Evolutionary conservation across 2,797 vertebrate genomes (phyloP), one percentile per base, ranked within the genome.

Genomic region (Oryzias dopingdopingensis): DNA sequence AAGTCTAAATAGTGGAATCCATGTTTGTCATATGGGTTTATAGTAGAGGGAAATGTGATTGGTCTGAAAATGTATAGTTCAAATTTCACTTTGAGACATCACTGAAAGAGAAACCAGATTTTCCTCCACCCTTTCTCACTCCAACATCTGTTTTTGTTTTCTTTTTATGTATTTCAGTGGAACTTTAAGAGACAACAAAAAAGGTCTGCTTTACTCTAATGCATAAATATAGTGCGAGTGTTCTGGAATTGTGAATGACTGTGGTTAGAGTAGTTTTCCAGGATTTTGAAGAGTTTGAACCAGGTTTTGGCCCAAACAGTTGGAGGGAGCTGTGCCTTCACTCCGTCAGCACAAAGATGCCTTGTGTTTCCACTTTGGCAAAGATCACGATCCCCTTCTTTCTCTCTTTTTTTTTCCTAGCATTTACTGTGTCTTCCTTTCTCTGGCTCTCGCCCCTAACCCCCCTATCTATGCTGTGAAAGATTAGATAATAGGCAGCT

Each of bases 401-500:
- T 79, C 60, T 62, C 23, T 54, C 16, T 60, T 41, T 37, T 47
- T 16, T 58, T 51, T 74, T 65, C 62, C 73, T 83, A 71, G 76
- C 79, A 61, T 76, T 72, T 60, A 68, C 76, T 82, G 70, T 78
- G 62, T 80, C 78, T 84, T 71, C 75, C 79, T 74, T 76, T 84
- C 74, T 74, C 61, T 78, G 65, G 58, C 57, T 59, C 58, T 81
- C 59, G 49, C 62, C 82, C 62, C 68, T 58, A 23, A 67, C 72
- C 72, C 75, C 72, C 52, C 52, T 46, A 26, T 71, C 72, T 52
- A n/a, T 78, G 84, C 79, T 70, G 80, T 52, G 74, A 81, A 86
- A 76, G 79, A 85, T 88, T 88, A 88, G 85, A 89, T 91, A 91
- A 90, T 86, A 84, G 86, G 81, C 88, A 90, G 88, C 87, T 89